phyloP scores from a whole-genome alignment of 1,140 invertebrate genomes.

The Meloidogyne floridensis region DNA sequence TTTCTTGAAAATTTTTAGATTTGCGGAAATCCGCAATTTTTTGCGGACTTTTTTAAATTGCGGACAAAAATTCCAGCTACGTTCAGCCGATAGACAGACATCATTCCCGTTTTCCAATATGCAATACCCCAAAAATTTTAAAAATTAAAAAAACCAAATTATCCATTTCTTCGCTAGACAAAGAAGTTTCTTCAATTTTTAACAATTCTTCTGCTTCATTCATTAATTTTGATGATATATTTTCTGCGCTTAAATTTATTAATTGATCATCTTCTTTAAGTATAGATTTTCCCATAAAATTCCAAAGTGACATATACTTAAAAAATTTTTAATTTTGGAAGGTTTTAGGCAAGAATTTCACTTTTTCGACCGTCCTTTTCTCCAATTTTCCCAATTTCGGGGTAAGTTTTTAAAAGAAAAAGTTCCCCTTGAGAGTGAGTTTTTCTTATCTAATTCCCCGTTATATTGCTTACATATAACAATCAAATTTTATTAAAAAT shows the following conservation, averaged over 20 bases:
- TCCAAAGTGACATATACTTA: conserved; percentile 8
- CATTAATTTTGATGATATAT: background rate
- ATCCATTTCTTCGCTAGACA: conserved; percentile 21
- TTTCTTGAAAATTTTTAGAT: background rate
- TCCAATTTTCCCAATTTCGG: no score
- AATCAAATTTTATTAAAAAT: background rate
- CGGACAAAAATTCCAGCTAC: no score
- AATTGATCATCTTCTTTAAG: conserved; percentile 8
- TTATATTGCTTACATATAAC: no score
- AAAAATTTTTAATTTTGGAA: background rate
- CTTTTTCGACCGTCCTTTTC: no score
- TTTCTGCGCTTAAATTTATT: background rate
- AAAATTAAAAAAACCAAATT: conserved; percentile 24
- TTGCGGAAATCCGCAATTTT: no score
- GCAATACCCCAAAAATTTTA: background rate
- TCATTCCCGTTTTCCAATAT: no score
- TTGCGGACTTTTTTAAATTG: no score
- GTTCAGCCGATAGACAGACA: no score
- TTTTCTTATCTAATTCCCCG: no score
- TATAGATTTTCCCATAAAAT: conserved; percentile 4
- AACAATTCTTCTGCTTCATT: background rate
- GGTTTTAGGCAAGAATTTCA: no score
- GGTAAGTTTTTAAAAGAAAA: no score
- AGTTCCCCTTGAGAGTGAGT: no score
- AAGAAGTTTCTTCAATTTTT: background rate